Base-by-base conservation (phyloP, 2,113 vertebrate genomes). In the Arothron firmamentum region DNA sequence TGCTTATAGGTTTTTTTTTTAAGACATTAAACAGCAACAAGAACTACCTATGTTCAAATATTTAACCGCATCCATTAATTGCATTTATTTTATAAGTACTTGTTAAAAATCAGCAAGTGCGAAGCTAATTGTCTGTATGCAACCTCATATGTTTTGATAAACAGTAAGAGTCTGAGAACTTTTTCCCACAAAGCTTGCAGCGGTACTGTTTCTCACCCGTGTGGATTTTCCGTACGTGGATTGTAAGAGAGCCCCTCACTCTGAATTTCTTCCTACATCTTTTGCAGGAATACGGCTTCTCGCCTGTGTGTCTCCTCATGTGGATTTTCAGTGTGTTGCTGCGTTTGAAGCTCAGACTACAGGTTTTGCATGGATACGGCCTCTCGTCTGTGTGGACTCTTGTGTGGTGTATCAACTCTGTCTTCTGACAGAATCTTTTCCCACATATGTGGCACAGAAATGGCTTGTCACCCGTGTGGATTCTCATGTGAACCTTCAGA, bases 301-400 rank as follows among this genome's bases (percentile, higher is more conserved):
- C 46, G 11, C 49, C 57, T 5, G 61, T 54, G 38, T 71, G 62
- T 10, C 15, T 59, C 17, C 54, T 71, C 31, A 50, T 59, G 31
- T 67, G 70, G 9, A 55, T 28, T 43, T 18, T 53, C 17, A 65
- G 45, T 4, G 1, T 46, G 45, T 16, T 17, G 17, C 13, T 52
- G 2, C 28, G 5, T 3, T 13, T 43, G 28, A 73, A 73, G 2
- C 18, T 18, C 15, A 57, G 56, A 1, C 63, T 52, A 2, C 70
- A 72, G 0, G 54, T 58, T 9, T 59, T 28, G n/a, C 71, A 74
- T 3, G 13, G 15, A 16, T 46, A 46, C 1, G 14, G 45, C 16
- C 5, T 46, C 45, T 46, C 45, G 13, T 3, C 45, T 16, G 16
- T 46, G 45, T 46, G 45, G 45, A 46, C 15, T 17, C 16, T 46